Evolutionary conservation across 1,140 invertebrate genomes (phyloP).

Genomic region (Magallana gigas): DNA sequence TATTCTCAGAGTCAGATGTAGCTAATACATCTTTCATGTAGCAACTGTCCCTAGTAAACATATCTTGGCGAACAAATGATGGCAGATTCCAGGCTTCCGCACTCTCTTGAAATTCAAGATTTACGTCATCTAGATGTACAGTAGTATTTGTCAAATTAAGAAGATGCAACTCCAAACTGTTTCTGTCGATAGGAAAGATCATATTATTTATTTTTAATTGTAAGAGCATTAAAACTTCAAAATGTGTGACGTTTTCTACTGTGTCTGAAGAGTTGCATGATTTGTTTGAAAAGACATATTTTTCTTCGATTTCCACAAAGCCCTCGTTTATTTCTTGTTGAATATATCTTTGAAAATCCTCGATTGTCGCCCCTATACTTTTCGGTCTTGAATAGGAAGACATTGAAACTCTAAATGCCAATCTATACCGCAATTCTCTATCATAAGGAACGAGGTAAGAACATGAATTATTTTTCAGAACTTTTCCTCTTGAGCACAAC

Average conservation of each 20-base stretch:
- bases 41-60: background rate
- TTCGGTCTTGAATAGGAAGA: background rate
- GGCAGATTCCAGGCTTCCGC: background rate
- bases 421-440: background rate
- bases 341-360: background rate
- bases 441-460: background rate
- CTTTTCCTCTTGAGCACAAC: conserved; percentile 23
- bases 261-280: background rate
- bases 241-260: background rate
- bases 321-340: background rate
- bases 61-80: background rate
- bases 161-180: background rate
- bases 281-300: conserved; percentile 5
- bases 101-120: background rate
- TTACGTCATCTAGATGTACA: background rate
- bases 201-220: background rate
- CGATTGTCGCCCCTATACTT: no score
- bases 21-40: background rate
- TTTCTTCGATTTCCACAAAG: background rate
- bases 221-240: background rate
- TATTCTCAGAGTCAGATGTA: background rate
- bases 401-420: background rate
- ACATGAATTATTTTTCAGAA: background rate
- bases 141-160: background rate
- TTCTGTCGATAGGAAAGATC: background rate